Evolutionary conservation across 2,113 vertebrate genomes (phyloP).

Genomic region (Dipodomys ordii): DNA sequence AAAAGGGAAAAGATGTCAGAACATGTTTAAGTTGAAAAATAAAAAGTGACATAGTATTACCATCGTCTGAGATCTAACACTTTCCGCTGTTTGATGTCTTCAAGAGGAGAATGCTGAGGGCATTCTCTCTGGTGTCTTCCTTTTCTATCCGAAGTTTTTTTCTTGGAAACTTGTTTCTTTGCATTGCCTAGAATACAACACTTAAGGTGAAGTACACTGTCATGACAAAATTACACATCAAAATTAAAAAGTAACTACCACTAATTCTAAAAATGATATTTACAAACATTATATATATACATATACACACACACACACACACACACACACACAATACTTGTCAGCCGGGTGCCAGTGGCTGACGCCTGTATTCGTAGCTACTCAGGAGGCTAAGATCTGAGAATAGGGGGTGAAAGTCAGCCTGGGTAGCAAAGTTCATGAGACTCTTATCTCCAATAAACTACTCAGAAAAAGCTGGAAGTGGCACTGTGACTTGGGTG

Average conservation of each 20-base stretch:
- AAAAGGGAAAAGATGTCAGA: neutral
- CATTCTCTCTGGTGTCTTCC: constrained; percentile 91
- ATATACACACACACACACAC: neutral
- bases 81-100: constrained; percentile 97
- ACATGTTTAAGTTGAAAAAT: neutral
- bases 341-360: too few relatives aligned
- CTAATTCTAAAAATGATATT: constrained; percentile 10
- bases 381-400: too few relatives aligned
- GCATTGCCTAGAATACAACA: constrained; percentile 89
- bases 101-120: constrained; percentile 88
- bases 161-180: constrained; percentile 94
- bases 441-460: too few relatives aligned
- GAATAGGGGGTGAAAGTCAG: too few relatives aligned
- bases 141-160: constrained; percentile 92
- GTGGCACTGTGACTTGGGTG: too few relatives aligned
- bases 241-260: constrained; percentile 36
- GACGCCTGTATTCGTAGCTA: too few relatives aligned
- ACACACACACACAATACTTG: too few relatives aligned
- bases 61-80: constrained; percentile 97
- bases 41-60: constrained; percentile 83
- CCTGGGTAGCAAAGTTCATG: too few relatives aligned
- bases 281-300: neutral
- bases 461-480: too few relatives aligned
- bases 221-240: neutral
- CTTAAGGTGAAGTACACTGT: constrained; percentile 42